Conservation (phyloP, 2,888 invertebrate genomes). For the Heliconius ismenius region DNA sequence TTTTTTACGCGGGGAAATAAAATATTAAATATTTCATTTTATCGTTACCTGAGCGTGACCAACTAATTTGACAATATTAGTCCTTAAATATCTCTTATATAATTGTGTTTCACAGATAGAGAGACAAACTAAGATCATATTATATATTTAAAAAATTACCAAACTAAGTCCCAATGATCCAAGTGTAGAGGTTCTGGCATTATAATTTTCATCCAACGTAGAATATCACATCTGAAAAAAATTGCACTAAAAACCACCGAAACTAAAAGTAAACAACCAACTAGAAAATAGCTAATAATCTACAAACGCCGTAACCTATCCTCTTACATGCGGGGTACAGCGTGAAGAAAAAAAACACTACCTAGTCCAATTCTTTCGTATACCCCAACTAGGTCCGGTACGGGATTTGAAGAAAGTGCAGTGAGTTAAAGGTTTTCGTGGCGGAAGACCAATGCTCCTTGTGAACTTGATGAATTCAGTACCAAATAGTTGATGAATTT, state of each 20-base stretch:
- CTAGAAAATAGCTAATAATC: background rate
- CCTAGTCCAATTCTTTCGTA: constrained; percentile 65
- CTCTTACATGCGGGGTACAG: background rate
- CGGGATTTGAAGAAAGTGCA: constrained; percentile 76
- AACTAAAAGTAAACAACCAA: background rate
- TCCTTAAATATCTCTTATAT: too few species aligned
- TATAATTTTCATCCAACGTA: constrained; percentile 79
- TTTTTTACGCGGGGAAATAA: too few species aligned
- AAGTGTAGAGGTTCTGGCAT: constrained; percentile 63
- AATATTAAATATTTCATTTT: too few species aligned
- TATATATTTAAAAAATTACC: constrained; percentile 51
- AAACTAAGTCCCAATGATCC: constrained; percentile 80
- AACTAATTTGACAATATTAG: too few species aligned
- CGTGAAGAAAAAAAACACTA: constrained; percentile 34
- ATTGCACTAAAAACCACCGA: background rate
- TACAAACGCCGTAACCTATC: too few species aligned
- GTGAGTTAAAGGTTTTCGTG: constrained; percentile 72
- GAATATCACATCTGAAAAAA: constrained; percentile 69
- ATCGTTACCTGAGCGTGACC: too few species aligned
- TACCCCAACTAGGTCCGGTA: constrained; percentile 77
- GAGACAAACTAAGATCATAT: background rate
- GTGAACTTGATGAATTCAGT: constrained; percentile 67
- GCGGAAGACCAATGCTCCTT: constrained; percentile 71
- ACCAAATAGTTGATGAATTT: constrained; percentile 65
- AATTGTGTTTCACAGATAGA: too few species aligned